These are phyloP conservation scores for Notodonta dromedarius DNA, from an alignment of 2,888 invertebrate species.

Conservation along the genomic window DNA sequence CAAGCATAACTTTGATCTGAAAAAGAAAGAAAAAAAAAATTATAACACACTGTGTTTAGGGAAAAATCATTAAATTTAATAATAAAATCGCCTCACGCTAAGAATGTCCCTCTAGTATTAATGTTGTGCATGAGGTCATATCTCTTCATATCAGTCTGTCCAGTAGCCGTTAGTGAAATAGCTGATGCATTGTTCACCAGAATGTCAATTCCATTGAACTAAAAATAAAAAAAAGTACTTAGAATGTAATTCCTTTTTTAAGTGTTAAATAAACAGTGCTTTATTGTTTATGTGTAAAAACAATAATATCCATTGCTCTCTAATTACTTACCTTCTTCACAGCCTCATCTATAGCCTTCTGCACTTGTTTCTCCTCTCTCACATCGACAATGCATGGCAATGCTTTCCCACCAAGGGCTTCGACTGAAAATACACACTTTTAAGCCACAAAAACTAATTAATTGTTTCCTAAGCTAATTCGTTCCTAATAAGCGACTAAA, in stretches of 20 bases:
- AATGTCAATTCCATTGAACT: conserved; percentile 98
- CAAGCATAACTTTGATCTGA: conserved; percentile 94
- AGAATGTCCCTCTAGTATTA: conserved; percentile 97
- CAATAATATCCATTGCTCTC: too few species aligned
- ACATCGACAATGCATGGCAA: conserved; percentile 95
- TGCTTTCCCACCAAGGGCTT: conserved; percentile 93
- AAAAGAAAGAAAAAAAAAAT: conserved; percentile 23
- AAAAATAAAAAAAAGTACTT: conserved; percentile 30
- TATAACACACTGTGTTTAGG: too few species aligned
- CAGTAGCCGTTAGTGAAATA: conserved; percentile 92
- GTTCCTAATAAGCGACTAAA: background rate
- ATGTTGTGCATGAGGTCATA: conserved; percentile 98
- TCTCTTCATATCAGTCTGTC: conserved; percentile 95
- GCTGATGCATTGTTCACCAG: conserved; percentile 98
- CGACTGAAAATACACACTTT: conserved; percentile 84
- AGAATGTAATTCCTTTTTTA: too few species aligned
- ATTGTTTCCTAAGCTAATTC: background rate
- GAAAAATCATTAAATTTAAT: background rate
- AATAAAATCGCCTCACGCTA: conserved; percentile 87
- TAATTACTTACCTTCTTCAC: conserved; percentile 85
- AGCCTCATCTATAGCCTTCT: conserved; percentile 88
- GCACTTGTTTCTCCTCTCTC: conserved; percentile 90
- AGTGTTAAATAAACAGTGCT: too few species aligned
- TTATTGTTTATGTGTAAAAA: too few species aligned
- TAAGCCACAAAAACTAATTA: background rate